A percentile compares a stretch with the other conserved stretches of the same genome.
phyloP scores from a whole-genome alignment of 2,888 invertebrate genomes.

The Pycnomerus fuliginosus region DNA sequence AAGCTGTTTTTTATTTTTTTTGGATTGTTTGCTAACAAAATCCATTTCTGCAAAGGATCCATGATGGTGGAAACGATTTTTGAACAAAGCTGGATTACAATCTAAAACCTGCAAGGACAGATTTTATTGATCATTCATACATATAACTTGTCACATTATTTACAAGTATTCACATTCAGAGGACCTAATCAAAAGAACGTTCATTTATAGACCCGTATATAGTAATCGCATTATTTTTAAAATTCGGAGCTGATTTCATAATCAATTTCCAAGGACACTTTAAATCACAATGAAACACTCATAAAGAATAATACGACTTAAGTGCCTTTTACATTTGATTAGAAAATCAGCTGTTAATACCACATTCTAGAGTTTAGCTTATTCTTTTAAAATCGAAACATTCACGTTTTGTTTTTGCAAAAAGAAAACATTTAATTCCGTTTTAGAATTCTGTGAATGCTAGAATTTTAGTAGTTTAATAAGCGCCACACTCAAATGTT shows the following conservation, averaged over 20 bases:
- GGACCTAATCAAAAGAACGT: conserved; percentile 48
- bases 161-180: conserved; percentile 54
- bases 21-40: too few relatives aligned
- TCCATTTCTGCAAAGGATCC: too few relatives aligned
- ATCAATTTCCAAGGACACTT: too few relatives aligned
- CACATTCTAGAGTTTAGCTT: conserved; percentile 37
- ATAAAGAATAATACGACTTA: too few relatives aligned
- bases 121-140: conserved; percentile 52
- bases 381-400: conserved; percentile 20
- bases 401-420: conserved; percentile 2
- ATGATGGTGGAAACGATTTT: too few relatives aligned
- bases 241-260: too few relatives aligned
- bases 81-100: conserved; percentile 28
- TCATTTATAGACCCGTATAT: conserved; percentile 50
- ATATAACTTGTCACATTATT: conserved; percentile 53
- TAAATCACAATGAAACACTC: too few relatives aligned
- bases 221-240: conserved; percentile 45
- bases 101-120: conserved; percentile 49
- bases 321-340: conserved; percentile 12
- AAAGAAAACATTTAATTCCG: not conserved
- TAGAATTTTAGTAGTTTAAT: conserved; percentile 14
- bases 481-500: conserved; percentile 26
- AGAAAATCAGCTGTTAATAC: conserved; percentile 35
- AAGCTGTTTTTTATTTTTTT: too few relatives aligned
- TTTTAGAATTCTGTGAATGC: conserved; percentile 7